Evolutionary conservation across 2,888 invertebrate species (phyloP).

Genomic region (Drosophila heteroneura): DNA sequence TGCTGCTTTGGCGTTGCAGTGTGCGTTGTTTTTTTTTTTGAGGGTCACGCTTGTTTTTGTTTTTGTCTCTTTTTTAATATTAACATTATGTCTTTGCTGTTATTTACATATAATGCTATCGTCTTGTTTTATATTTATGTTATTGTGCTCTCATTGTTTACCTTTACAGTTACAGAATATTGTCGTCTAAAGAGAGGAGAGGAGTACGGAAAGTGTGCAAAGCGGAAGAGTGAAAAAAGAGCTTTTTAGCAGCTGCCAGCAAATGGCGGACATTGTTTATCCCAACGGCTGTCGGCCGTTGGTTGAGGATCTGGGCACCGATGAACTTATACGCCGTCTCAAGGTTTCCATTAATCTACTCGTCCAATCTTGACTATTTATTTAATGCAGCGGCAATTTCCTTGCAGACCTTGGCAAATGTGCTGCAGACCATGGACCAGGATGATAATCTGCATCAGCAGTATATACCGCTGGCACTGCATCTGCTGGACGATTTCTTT

Average conservation of each 20-base stretch:
- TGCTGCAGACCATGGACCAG: constrained; percentile 98
- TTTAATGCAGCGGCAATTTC: neutral
- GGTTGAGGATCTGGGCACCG: constrained; percentile 96
- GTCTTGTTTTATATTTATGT: constrained; percentile 1
- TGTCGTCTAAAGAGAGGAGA: constrained; percentile 2
- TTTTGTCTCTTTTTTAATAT: constrained; percentile 27
- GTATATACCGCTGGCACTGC: constrained; percentile 95
- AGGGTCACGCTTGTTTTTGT: constrained; percentile 58
- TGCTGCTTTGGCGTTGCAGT: constrained; percentile 49
- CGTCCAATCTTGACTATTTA: neutral
- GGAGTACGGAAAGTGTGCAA: neutral
- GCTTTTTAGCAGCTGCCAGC: constrained; percentile 25
- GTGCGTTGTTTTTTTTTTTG: constrained; percentile 28
- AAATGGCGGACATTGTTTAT: constrained; percentile 95
- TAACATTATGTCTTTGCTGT: constrained; percentile 7
- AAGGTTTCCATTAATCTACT: constrained; percentile 88
- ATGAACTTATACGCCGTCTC: constrained; percentile 96
- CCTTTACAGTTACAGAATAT: constrained; percentile 38
- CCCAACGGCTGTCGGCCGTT: constrained; percentile 98
- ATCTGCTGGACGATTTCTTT: constrained; percentile 97
- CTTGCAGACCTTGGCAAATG: constrained; percentile 93
- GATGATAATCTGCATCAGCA: constrained; percentile 97
- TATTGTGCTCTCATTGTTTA: constrained; percentile 28
- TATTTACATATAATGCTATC: constrained; percentile 13
- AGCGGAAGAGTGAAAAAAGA: constrained; percentile 4